A percentile compares a stretch with the other conserved stretches of the same genome.
phyloP scores from a whole-genome alignment of 2,797 vertebrate genomes.

The Garrulus glandarius region DNA sequence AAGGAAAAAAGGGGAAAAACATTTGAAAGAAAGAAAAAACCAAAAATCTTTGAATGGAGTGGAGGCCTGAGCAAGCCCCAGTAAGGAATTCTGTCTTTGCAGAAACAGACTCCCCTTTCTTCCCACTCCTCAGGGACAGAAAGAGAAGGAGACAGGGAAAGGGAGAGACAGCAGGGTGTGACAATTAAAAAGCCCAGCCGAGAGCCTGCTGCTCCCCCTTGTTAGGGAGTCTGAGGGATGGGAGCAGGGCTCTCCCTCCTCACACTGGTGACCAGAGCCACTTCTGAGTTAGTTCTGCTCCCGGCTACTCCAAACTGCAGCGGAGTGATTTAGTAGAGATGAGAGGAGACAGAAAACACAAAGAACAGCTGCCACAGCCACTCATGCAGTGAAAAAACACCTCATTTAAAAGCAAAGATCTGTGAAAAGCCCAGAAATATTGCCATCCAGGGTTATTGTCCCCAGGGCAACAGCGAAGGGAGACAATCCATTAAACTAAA shows the following conservation, averaged over 20 bases:
- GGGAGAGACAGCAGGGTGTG: conserved; percentile 23
- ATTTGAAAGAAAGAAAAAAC: conserved; percentile 2
- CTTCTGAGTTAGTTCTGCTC: conserved; percentile 59
- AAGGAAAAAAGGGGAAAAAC: not conserved
- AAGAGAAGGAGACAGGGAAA: not conserved
- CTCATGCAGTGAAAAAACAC: conserved; percentile 76
- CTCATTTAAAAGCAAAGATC: conserved; percentile 72
- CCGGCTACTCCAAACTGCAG: conserved; percentile 64
- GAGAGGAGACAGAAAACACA: conserved; percentile 73
- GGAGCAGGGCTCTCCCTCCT: conserved; percentile 26
- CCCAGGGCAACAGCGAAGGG: conserved; percentile 59
- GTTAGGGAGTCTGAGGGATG: conserved; percentile 22
- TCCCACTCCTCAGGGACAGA: conserved; percentile 18
- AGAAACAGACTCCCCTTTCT: conserved; percentile 21
- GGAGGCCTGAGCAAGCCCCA: not conserved
- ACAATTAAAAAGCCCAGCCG: not conserved
- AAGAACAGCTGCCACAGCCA: conserved; percentile 74
- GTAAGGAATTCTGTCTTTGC: not conserved
- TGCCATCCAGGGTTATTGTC: conserved; percentile 69
- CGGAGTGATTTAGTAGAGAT: conserved; percentile 71
- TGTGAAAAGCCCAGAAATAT: conserved; percentile 72
- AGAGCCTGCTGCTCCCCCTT: conserved; percentile 10
- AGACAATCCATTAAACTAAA: conserved; percentile 78
- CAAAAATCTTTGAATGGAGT: not conserved
- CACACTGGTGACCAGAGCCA: conserved; percentile 48